Base-by-base conservation (phyloP, 2,113 vertebrate genomes). In the Myotis lucifugus region DNA sequence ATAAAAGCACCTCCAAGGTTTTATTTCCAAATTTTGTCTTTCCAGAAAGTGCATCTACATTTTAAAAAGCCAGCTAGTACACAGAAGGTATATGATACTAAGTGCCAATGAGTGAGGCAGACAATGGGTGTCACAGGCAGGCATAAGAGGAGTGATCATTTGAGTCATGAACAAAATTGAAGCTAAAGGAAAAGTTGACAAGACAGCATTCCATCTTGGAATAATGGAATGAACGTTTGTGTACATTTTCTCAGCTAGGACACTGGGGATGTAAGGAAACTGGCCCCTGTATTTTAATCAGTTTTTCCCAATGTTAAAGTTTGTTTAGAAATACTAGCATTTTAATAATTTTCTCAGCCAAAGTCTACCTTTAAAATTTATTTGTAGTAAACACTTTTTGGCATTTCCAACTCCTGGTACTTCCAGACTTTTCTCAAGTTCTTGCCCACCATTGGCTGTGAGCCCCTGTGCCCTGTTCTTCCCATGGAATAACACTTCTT, bases 261-360 rank as follows among this genome's bases (percentile, higher is more conserved):
- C 27, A 6, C 14, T 81, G 1, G 84, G 70, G 1, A 74, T 40
- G 21, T 46, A 64, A 83, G 19, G 64, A 95, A 74, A 70, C 5
- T 32, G 0, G 46, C n/a, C 48, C 95, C 14, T 5, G 21, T 64
- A 67, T 54, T 50, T 66, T 93, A 88, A n/a, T 61, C n/a, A 46
- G 2, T 78, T 77, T 56, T 88, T 7, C 18, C 25, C 23, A 67
- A 13, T 40, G 64, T 93, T 73, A 72, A 95, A 91, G 79, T 14
- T 50, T 74, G 89, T 18, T 86, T 48, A 89, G 27, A 89, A 90
- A 86, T 50, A 27, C 32, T 78, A 77, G 2, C 48, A 88, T 88
- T 91, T 81, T 85, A 93, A 73, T 66, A 52, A 89, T 82, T 88
- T 61, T 92, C 42, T 88, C 42, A 85, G 11, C 61, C 54, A 64